A percentile compares a stretch with the other conserved stretches of the same genome.
These are phyloP conservation scores for Pristionchus entomophagus DNA, from an alignment of 2,888 invertebrate species.

Conservation along the genomic window DNA sequence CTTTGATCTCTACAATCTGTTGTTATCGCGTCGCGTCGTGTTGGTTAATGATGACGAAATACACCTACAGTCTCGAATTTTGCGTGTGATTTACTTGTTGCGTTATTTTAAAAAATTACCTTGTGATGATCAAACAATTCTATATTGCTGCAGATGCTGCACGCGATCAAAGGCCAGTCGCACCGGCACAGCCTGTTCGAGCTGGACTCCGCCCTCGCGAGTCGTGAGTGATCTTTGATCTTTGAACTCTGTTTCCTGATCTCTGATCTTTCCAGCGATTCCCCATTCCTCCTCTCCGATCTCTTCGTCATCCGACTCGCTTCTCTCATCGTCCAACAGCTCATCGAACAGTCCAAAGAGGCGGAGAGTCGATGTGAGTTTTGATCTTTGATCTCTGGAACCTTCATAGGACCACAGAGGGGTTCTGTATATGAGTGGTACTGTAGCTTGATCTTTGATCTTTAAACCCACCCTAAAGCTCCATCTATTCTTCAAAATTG, in stretches of 20 bases:
- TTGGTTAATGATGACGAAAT: too few relatives aligned
- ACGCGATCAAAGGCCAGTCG: conserved; percentile 27
- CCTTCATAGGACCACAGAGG: too few relatives aligned
- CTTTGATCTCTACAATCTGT: neutral
- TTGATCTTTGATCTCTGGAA: conserved; percentile 24
- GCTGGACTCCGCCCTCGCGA: conserved; percentile 22
- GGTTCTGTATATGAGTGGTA: too few relatives aligned
- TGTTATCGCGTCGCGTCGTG: neutral
- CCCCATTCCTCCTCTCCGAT: conserved; percentile 34
- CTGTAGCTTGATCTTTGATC: conserved; percentile 21
- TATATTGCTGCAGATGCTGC: conserved; percentile 26
- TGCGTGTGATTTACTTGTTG: too few relatives aligned
- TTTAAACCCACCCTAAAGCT: too few relatives aligned
- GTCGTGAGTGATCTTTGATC: conserved; percentile 42
- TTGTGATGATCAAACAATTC: too few relatives aligned
- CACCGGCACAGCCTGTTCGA: conserved; percentile 39
- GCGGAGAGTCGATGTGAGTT: conserved; percentile 4
- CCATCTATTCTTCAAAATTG: too few relatives aligned
- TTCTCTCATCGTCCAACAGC: conserved; percentile 32
- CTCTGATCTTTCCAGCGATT: conserved; percentile 12
- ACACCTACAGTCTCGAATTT: too few relatives aligned
- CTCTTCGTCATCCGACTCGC: conserved; percentile 31
- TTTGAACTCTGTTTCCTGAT: neutral
- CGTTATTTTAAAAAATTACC: too few relatives aligned
- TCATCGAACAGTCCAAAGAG: neutral